Conservation (phyloP, 1,140 invertebrate species). For the Zaprionus africanus region DNA sequence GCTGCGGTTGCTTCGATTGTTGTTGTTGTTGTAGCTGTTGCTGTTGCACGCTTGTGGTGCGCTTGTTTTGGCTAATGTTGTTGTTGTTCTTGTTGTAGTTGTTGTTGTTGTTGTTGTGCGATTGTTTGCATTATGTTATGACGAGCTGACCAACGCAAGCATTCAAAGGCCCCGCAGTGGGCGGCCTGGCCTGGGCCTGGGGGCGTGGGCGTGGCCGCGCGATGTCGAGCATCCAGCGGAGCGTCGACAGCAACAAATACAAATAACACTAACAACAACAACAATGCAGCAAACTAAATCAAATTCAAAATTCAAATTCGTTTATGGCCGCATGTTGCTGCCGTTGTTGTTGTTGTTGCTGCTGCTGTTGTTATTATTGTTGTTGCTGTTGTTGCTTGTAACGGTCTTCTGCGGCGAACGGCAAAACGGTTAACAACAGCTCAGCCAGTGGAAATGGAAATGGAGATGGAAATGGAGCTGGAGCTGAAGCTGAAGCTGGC, state of each 20-base stretch:
- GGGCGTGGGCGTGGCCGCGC: conserved; percentile 44
- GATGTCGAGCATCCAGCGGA: conserved; percentile 37
- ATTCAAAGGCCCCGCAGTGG: conserved; percentile 36
- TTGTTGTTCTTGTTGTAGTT: conserved; percentile 31
- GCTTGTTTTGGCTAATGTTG: conserved; percentile 5
- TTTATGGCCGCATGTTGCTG: conserved; percentile 57
- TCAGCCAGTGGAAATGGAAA: conserved; percentile 16
- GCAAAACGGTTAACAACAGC: conserved; percentile 24
- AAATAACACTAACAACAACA: conserved; percentile 24
- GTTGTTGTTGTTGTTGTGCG: conserved; percentile 14
- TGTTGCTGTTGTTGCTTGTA: conserved; percentile 56
- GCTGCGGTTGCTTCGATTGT: conserved; percentile 26
- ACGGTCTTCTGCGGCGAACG: conserved; percentile 47
- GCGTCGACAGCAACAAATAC: conserved; percentile 18
- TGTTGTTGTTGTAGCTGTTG: conserved; percentile 20
- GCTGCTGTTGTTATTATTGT: conserved; percentile 45
- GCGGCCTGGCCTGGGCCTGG: conserved; percentile 13
- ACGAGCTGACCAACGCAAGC: conserved; percentile 44
- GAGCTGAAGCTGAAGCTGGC: neutral
- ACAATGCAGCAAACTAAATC: conserved; percentile 32
- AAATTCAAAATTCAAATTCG: conserved; percentile 58
- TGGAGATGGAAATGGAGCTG: conserved; percentile 18
- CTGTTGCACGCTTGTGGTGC: neutral
- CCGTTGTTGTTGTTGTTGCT: conserved; percentile 21
- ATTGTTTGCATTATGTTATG: no score